Evolutionary conservation across 2,113 vertebrate genomes (phyloP).

Genomic region (Progne subis): DNA sequence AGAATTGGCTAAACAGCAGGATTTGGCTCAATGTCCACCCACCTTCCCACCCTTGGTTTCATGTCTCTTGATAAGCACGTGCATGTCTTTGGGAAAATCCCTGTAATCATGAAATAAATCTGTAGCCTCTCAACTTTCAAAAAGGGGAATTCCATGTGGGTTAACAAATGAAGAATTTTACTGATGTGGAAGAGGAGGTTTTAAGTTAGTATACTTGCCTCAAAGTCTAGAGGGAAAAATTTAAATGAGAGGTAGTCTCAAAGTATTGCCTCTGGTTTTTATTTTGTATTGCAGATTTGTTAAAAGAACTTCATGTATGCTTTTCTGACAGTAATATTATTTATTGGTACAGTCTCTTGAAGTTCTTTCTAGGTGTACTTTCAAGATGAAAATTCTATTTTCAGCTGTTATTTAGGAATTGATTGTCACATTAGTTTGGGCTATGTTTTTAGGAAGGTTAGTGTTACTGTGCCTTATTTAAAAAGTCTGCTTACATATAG

Average conservation of each 20-base stretch:
- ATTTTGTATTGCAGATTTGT: not conserved
- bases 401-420: not conserved
- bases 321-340: not conserved
- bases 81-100: not conserved
- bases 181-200: not conserved
- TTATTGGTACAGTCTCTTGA: not conserved
- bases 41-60: not conserved
- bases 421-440: not conserved
- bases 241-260: not conserved
- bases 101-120: not conserved
- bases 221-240: not conserved
- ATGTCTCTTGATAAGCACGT: not conserved
- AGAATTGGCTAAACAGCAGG: not conserved
- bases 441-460: not conserved
- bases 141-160: not conserved
- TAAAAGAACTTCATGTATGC: not conserved
- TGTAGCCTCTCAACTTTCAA: not conserved
- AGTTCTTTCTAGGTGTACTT: not conserved
- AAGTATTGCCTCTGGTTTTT: not conserved
- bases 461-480: not conserved
- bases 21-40: not conserved
- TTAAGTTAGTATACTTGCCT: not conserved
- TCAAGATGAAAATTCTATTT: not conserved
- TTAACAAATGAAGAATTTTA: not conserved
- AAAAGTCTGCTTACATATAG: not conserved